phyloP scores from a whole-genome alignment of 2,797 vertebrate genomes.

The Mormyrus hasselquistii region DNA sequence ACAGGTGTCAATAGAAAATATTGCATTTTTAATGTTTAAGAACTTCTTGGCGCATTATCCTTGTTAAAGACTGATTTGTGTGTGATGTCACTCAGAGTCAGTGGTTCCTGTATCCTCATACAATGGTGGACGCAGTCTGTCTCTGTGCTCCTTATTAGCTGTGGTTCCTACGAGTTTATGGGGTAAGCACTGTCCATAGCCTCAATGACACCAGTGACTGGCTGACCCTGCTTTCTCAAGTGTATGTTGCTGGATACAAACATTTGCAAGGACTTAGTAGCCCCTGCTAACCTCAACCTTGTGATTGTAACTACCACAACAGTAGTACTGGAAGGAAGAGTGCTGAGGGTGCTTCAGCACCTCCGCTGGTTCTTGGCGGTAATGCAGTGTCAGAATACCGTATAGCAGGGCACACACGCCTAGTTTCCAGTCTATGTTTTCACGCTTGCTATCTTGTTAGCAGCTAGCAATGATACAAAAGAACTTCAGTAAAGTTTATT shows the following conservation, averaged over 20 bases:
- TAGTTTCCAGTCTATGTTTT: neutral
- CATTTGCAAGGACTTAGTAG: neutral
- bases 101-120: neutral
- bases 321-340: neutral
- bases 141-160: neutral
- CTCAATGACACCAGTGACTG: neutral
- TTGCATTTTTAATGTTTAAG: neutral
- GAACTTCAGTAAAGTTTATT: neutral
- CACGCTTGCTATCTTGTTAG: neutral
- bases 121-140: neutral
- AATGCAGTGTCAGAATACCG: neutral
- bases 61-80: neutral
- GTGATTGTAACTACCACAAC: neutral
- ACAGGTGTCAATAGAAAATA: neutral
- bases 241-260: neutral
- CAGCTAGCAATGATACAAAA: neutral
- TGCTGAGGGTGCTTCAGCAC: neutral
- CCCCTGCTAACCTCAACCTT: neutral
- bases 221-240: no score
- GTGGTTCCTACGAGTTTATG: neutral
- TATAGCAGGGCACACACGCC: neutral
- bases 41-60: neutral
- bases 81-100: neutral
- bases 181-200: neutral
- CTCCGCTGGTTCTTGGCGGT: neutral